These are phyloP conservation scores for Hypothenemus hampei DNA, from an alignment of 1,140 invertebrate species.

Conservation along the genomic window DNA sequence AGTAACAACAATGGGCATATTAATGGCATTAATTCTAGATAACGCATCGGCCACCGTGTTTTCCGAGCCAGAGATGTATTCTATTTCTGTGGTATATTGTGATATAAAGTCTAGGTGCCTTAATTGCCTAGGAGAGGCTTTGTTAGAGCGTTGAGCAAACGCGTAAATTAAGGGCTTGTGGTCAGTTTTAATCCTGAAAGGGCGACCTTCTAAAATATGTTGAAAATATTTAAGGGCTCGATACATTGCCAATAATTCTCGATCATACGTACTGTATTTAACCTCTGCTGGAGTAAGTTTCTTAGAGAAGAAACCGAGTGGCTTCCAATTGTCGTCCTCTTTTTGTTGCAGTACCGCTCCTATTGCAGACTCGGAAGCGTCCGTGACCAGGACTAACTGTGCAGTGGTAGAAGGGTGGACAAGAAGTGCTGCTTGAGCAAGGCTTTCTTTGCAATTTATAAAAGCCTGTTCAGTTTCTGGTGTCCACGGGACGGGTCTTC, in stretches of 20 bases:
- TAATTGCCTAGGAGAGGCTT: slow-evolving; percentile 25
- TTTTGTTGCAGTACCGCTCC: background rate
- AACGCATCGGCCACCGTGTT: no score
- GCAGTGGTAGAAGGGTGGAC: background rate
- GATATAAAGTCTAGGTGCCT: no score
- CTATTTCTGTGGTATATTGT: no score
- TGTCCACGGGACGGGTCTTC: background rate
- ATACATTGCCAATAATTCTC: slow-evolving; percentile 14
- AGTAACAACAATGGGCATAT: no score
- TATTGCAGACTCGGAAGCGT: background rate
- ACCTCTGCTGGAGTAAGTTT: background rate
- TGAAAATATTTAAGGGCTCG: background rate
- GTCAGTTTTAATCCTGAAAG: background rate
- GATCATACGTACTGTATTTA: background rate
- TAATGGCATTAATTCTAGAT: no score
- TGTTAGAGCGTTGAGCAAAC: background rate
- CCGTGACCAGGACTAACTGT: background rate
- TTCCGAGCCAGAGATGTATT: no score
- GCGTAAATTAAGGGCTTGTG: background rate
- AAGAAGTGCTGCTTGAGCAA: background rate
- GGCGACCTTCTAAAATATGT: background rate
- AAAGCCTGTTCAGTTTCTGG: background rate
- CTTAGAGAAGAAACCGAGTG: background rate
- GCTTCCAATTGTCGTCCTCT: background rate
- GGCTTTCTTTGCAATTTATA: background rate